Conservation (phyloP, 2,113 vertebrate species). For the Mormyrus iriodes region DNA sequence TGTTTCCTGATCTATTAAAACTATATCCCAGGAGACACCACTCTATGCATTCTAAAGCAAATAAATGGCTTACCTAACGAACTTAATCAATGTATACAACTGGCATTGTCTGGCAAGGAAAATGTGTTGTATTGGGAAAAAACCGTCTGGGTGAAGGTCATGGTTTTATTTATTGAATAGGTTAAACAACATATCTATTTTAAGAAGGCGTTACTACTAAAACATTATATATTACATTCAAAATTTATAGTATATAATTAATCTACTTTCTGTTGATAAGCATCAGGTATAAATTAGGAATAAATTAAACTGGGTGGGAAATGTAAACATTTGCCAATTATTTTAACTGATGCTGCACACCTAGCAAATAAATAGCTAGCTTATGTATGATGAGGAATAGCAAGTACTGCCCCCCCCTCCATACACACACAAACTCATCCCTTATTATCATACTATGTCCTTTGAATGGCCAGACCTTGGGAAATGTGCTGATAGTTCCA, state of each 20-base stretch:
- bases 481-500: background rate
- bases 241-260: background rate
- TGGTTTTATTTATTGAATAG: no score
- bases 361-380: background rate
- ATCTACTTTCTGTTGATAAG: background rate
- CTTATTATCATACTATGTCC: background rate
- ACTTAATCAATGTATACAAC: background rate
- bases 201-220: background rate
- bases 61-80: background rate
- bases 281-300: background rate
- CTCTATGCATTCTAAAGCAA: background rate
- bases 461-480: background rate
- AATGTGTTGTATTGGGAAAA: background rate
- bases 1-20: background rate
- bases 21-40: background rate
- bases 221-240: background rate
- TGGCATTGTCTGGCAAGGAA: background rate
- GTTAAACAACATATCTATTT: background rate
- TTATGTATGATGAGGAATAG: background rate
- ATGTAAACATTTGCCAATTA: background rate
- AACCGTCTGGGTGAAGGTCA: background rate
- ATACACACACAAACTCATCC: no score
- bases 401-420: background rate
- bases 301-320: background rate
- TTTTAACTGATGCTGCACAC: background rate